phyloP scores from a whole-genome alignment of 1,140 invertebrate genomes.

The Musca vetustissima region DNA sequence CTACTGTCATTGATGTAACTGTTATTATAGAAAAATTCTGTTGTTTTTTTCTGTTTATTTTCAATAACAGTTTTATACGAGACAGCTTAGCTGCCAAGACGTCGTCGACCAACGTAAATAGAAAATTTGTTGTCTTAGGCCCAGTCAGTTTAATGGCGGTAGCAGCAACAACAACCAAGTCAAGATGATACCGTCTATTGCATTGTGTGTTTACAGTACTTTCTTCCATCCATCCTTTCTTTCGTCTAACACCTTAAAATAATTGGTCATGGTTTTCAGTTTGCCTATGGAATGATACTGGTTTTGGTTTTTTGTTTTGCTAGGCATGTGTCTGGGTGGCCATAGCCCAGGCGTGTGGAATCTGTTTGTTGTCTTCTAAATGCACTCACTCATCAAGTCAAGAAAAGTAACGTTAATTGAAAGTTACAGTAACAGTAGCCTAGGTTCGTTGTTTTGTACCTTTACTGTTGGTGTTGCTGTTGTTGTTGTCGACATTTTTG shows the following conservation, averaged over 20 bases:
- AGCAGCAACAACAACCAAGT: background rate
- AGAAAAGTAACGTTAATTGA: conserved; percentile 8
- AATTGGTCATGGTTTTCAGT: too few relatives aligned
- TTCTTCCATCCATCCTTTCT: background rate
- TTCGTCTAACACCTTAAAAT: too few relatives aligned
- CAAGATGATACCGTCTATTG: background rate
- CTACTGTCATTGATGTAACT: too few relatives aligned
- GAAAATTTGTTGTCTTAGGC: conserved; percentile 16
- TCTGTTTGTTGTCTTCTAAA: too few relatives aligned
- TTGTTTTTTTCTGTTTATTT: too few relatives aligned
- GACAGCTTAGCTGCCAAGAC: background rate
- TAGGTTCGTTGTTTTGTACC: background rate
- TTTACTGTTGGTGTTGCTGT: background rate
- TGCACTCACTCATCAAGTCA: conserved; percentile 3
- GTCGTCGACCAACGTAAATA: conserved; percentile 1
- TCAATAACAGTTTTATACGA: background rate
- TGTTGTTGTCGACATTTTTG: background rate
- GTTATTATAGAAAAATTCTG: too few relatives aligned
- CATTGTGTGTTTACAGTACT: conserved; percentile 7
- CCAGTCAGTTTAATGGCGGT: background rate
- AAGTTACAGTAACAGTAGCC: conserved; percentile 18
- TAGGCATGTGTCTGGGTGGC: too few relatives aligned
- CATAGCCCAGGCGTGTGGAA: too few relatives aligned
- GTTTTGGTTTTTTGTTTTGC: too few relatives aligned
- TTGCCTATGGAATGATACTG: too few relatives aligned